phyloP scores from a whole-genome alignment of 92 coral and sea anemone genomes.

The Zoanthus gigantus region DNA sequence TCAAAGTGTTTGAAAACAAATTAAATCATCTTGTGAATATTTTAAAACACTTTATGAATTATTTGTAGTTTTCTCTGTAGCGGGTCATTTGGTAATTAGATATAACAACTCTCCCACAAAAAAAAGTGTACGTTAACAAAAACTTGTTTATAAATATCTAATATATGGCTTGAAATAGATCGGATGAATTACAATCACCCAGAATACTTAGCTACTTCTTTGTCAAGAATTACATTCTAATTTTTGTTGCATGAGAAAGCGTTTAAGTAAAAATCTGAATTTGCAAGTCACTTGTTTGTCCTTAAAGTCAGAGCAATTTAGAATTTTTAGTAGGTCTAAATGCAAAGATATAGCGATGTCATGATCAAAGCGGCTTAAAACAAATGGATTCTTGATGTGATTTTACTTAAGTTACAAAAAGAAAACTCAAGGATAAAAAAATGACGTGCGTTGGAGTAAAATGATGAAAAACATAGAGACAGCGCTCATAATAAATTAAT shows the following conservation, averaged over 20 bases:
- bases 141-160: not conserved
- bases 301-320: not conserved
- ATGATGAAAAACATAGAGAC: slow-evolving; percentile 8
- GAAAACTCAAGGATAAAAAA: not conserved
- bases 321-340: not conserved
- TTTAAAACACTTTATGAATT: not conserved
- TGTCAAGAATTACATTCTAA: not conserved
- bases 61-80: not conserved
- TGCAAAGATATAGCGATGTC: not conserved
- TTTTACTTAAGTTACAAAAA: not conserved
- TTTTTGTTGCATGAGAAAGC: not conserved
- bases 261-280: no score
- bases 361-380: not conserved
- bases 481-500: slow-evolving; percentile 35
- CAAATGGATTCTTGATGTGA: not conserved
- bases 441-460: not conserved
- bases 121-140: not conserved
- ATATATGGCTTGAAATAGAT: not conserved
- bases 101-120: not conserved
- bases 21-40: not conserved
- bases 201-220: not conserved
- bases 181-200: not conserved
- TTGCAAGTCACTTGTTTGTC: no score
- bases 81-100: not conserved
- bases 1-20: not conserved